These are phyloP conservation scores for Phrynocephalus vlangalii DNA, from an alignment of 2,797 vertebrate genomes.

Conservation along the genomic window DNA sequence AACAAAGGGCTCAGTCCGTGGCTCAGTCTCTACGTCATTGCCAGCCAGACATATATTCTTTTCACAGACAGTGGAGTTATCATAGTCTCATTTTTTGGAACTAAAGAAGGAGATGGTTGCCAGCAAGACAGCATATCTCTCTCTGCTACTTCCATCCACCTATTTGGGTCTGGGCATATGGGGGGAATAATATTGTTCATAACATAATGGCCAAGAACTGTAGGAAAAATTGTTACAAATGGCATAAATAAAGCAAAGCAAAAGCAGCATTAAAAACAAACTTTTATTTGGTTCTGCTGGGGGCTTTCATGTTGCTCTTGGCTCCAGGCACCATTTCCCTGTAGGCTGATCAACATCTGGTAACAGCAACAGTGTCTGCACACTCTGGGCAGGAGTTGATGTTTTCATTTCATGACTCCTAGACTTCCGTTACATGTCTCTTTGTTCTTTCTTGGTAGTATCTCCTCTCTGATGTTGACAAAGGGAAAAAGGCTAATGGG, in stretches of 20 bases:
- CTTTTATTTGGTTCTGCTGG: constrained; percentile 59
- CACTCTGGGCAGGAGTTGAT: constrained; percentile 30
- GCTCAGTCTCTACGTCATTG: background rate
- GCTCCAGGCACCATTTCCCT: constrained; percentile 26
- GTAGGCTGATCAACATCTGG: constrained; percentile 34
- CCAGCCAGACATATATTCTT: constrained; percentile 33
- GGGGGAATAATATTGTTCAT: constrained; percentile 39
- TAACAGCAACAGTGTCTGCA: constrained; percentile 44
- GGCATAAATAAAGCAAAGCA: constrained; percentile 51
- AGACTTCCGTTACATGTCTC: constrained; percentile 12
- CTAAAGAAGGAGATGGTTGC: constrained; percentile 47
- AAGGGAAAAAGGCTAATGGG: constrained; percentile 10
- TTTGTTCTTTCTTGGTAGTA: constrained; percentile 14
- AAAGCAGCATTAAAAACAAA: constrained; percentile 54
- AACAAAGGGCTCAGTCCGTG: background rate
- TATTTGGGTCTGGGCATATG: too few relatives aligned
- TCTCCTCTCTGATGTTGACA: constrained; percentile 25
- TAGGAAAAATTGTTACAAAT: constrained; percentile 61
- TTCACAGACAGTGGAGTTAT: constrained; percentile 32
- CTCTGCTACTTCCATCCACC: constrained; percentile 21
- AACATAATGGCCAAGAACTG: constrained; percentile 59
- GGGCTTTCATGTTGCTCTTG: constrained; percentile 1
- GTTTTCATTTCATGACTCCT: constrained; percentile 36
- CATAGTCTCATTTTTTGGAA: background rate
- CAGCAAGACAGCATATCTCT: constrained; percentile 56